A percentile compares a stretch with the other conserved stretches of the same genome.
Evolutionary conservation across 1,140 invertebrate species (phyloP).

Genomic region (Panagrolaimus sp.): DNA sequence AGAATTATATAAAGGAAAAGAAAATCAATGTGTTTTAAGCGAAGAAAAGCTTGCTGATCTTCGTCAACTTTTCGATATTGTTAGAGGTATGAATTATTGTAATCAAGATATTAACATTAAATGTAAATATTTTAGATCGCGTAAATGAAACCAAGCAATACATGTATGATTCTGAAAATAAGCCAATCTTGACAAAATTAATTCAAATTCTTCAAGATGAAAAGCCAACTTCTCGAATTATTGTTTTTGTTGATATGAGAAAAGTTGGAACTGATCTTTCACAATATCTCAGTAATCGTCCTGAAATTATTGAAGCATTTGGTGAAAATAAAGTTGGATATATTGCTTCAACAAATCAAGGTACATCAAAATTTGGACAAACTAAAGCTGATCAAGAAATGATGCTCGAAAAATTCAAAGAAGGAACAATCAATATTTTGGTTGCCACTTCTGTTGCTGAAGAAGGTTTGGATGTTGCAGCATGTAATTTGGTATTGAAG

Average conservation of each 20-base stretch:
- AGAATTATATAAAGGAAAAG: not conserved
- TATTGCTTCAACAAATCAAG: slow-evolving; percentile 28
- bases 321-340: not conserved
- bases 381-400: not conserved
- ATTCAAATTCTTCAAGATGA: slow-evolving; percentile 30
- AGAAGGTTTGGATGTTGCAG: slow-evolving; percentile 61
- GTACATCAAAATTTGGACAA: not conserved
- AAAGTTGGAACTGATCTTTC: slow-evolving; percentile 14
- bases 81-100: not conserved
- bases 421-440: slow-evolving; percentile 64
- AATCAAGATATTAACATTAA: not conserved
- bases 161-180: not conserved
- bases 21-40: not conserved
- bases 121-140: not conserved
- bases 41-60: not conserved
- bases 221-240: slow-evolving; percentile 40
- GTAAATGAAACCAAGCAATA: not conserved
- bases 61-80: not conserved
- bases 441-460: slow-evolving; percentile 61
- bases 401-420: not conserved
- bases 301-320: slow-evolving; percentile 18
- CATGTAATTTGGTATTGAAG: slow-evolving; percentile 61
- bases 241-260: slow-evolving; percentile 44
- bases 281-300: slow-evolving; percentile 23
- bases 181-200: not conserved